Percentiles rank a stretch among this genome's conserved stretches.
phyloP scores from a whole-genome alignment of 2,113 vertebrate genomes.

The Herpailurus yagouaroundi region DNA sequence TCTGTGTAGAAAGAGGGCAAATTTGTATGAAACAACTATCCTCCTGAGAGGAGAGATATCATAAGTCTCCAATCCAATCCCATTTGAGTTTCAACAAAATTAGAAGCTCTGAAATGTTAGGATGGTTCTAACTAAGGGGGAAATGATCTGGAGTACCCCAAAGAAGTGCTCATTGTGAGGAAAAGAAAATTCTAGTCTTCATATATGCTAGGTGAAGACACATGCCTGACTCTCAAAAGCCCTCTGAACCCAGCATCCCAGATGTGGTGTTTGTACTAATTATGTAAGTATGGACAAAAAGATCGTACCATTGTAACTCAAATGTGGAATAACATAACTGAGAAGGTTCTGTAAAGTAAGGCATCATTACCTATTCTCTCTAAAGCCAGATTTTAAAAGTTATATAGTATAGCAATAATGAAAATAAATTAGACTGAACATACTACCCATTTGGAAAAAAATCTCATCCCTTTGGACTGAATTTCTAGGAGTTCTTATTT shows the following conservation, averaged over 20 bases:
- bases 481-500: background rate
- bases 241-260: background rate
- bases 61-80: background rate
- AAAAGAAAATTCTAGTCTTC: background rate
- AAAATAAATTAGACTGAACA: background rate
- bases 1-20: background rate
- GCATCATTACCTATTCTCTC: background rate
- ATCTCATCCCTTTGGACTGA: background rate
- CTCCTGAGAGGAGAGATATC: background rate
- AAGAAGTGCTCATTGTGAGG: background rate
- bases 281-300: background rate
- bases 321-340: background rate
- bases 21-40: background rate
- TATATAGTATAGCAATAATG: background rate
- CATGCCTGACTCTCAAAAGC: background rate
- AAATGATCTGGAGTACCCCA: background rate
- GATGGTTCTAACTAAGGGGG: background rate
- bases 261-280: background rate
- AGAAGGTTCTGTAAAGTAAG: background rate
- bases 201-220: background rate
- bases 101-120: background rate
- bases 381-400: background rate
- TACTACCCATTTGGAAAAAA: background rate
- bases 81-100: background rate
- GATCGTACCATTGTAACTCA: background rate